phyloP scores from a whole-genome alignment of 2,888 invertebrate genomes.

The Morpho deidamia region DNA sequence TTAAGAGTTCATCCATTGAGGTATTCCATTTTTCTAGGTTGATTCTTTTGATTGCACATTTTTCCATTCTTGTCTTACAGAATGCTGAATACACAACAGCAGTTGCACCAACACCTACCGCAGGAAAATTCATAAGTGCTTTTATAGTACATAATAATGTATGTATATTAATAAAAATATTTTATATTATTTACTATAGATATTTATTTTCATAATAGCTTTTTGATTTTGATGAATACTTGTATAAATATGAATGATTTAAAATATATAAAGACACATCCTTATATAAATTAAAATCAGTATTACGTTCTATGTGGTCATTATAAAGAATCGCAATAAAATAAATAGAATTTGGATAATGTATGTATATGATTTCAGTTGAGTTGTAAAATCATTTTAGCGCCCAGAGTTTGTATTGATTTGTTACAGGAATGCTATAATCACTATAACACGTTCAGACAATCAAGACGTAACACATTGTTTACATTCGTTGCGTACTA shows the following conservation, averaged over 20 bases:
- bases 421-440: slow-evolving; percentile 17
- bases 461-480: slow-evolving; percentile 20
- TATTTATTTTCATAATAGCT: too few species aligned
- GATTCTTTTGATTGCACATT: slow-evolving; percentile 98
- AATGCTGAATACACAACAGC: slow-evolving; percentile 96
- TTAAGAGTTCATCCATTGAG: slow-evolving; percentile 98
- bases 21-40: slow-evolving; percentile 99
- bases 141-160: too few species aligned
- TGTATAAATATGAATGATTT: too few species aligned
- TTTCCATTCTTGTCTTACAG: slow-evolving; percentile 93
- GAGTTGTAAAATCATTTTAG: not conserved
- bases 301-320: too few species aligned
- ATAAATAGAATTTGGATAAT: not conserved
- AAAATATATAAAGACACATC: too few species aligned
- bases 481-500: slow-evolving; percentile 22
- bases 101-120: slow-evolving; percentile 94
- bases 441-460: slow-evolving; percentile 19
- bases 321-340: too few species aligned
- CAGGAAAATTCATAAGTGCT: not conserved
- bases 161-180: too few species aligned
- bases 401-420: slow-evolving; percentile 13
- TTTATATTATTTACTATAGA: too few species aligned
- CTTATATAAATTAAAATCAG: too few species aligned
- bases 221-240: too few species aligned
- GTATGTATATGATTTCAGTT: not conserved